Evolutionary conservation across 2,888 invertebrate genomes (phyloP).

Genomic region (Xiphydria camelus): DNA sequence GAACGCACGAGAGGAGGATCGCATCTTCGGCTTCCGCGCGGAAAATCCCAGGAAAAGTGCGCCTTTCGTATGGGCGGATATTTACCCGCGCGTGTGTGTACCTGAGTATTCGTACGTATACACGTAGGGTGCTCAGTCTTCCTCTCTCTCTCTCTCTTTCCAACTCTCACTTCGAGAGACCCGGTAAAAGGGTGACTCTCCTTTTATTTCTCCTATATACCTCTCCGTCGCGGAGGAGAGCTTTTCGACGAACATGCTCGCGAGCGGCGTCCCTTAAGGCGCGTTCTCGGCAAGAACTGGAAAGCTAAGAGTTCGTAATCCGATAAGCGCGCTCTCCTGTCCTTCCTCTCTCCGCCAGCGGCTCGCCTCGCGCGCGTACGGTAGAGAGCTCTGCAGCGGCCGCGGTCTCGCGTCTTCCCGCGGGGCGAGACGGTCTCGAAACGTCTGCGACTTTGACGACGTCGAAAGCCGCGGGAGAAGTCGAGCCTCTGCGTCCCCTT

Average conservation of each 20-base stretch:
- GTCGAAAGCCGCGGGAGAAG: slow-evolving; percentile 18
- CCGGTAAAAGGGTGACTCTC: slow-evolving; percentile 35
- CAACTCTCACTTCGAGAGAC: slow-evolving; percentile 19
- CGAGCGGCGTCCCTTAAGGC: slow-evolving; percentile 49
- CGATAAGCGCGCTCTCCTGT: slow-evolving; percentile 49
- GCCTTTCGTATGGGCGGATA: not conserved
- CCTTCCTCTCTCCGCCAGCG: slow-evolving; percentile 30
- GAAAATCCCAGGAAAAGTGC: slow-evolving; percentile 21
- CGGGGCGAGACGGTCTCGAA: slow-evolving; percentile 34
- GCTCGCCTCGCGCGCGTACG: no score
- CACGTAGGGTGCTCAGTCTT: slow-evolving; percentile 15
- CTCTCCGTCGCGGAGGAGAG: slow-evolving; percentile 30
- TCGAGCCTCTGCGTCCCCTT: no score
- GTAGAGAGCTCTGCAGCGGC: slow-evolving; percentile 8
- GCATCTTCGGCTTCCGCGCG: slow-evolving; percentile 19
- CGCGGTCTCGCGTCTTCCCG: slow-evolving; percentile 20
- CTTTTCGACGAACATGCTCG: slow-evolving; percentile 47
- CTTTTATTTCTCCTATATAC: slow-evolving; percentile 46
- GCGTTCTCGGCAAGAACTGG: slow-evolving; percentile 48
- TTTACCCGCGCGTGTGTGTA: not conserved
- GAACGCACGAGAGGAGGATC: not conserved
- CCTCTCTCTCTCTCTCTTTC: no score
- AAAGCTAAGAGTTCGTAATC: slow-evolving; percentile 57
- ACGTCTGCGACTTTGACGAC: slow-evolving; percentile 38
- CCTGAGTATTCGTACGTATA: slow-evolving; percentile 1